Base-by-base conservation (phyloP, 1,140 invertebrate species). In the Berghia stephanieae region DNA sequence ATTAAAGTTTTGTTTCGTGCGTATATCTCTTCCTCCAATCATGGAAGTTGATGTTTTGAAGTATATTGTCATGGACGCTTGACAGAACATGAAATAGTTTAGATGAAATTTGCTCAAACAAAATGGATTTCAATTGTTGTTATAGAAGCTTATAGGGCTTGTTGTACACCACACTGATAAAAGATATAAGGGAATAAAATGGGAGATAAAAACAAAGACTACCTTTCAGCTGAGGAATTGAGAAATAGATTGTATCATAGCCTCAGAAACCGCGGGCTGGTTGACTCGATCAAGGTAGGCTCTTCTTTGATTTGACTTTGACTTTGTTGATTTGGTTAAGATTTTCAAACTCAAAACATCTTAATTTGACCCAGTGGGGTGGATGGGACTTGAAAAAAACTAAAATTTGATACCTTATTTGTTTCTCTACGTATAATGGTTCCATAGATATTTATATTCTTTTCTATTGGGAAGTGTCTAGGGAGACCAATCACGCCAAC, bases 251-350 rank as follows among this genome's bases (percentile, higher is more conserved):
- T 87, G 6, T 87, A 85, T 63, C 82, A 84, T 80, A 85, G 79
- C 82, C 78, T 87, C 0, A 77, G 84, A 27, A 83, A 85, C 68
- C 82, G 83, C 52, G 86, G 86, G 55, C 75, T 86, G 40, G 83
- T 87, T 6, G 82, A 87, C 77, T 81, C 81, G 0, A 83, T 87
- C 46, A 87, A 87, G 83, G 86, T 87, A 79, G 55, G 38, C 46
- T 46, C 18, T 44, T 13, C n/a, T 13, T 6, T 18, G 27, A n/a
- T 67, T 36, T 42, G 49, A n/a, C 31, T 34, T 31, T 5, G 8
- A 5, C 8, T n/a, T 5, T 36, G 13, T 24, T 24, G 27, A 31
- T 68, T 24, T 68, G 40, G 13, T 68, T 40, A 5, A 36, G 40
- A 27, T 34, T 68, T 13, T 38, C 10, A 38, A 38, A 10, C 38